phyloP scores from a whole-genome alignment of 2,797 vertebrate genomes.

The Sylvilagus floridanus region DNA sequence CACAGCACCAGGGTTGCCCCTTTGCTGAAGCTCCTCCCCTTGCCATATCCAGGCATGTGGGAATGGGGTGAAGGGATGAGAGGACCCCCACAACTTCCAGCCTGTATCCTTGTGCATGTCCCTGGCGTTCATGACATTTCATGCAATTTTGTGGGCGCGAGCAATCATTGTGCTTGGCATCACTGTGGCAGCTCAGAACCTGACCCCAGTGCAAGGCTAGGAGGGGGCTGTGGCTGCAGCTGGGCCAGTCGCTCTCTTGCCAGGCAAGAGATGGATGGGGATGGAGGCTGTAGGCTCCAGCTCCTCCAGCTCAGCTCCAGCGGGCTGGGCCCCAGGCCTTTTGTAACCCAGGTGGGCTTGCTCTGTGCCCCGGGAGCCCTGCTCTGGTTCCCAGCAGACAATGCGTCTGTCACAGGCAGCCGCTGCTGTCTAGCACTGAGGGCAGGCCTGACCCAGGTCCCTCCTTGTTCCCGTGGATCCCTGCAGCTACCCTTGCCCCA shows the following conservation, averaged over 20 bases:
- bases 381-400: neutral
- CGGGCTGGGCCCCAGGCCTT: fast-evolving
- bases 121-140: neutral
- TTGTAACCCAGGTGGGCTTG: fast-evolving
- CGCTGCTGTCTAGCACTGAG: no score
- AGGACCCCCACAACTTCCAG: neutral
- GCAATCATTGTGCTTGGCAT: fast-evolving
- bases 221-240: neutral
- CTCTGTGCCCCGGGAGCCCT: neutral
- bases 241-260: neutral
- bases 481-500: no score
- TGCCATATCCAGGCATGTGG: no score
- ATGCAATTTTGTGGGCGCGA: neutral
- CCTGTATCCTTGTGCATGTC: neutral
- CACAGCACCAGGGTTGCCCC: no score
- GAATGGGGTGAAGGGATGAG: neutral
- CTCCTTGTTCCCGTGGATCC: no score
- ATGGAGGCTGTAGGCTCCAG: neutral
- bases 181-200: neutral
- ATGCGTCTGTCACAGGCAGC: no score
- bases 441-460: no score
- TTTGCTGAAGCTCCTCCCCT: neutral
- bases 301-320: fast-evolving
- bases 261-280: neutral
- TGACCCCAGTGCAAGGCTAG: neutral